These are phyloP conservation scores for Pelosia muscerda DNA, from an alignment of 2,888 invertebrate species.

Conservation along the genomic window DNA sequence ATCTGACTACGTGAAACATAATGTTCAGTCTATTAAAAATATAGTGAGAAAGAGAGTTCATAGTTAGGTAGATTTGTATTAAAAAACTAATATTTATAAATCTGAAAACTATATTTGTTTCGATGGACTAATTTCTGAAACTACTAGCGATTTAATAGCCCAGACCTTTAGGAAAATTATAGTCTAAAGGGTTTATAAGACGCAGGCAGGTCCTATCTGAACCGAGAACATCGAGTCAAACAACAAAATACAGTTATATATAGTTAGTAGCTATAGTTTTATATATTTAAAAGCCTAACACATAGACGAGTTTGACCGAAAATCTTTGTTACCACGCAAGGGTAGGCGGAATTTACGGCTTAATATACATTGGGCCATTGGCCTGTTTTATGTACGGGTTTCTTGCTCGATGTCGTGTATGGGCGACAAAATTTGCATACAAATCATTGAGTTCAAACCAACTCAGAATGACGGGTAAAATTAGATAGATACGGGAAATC, in stretches of 20 bases:
- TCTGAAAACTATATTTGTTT: too few relatives aligned
- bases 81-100: too few relatives aligned
- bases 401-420: constrained; percentile 25
- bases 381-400: constrained; percentile 33
- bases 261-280: neutral
- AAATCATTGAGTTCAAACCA: constrained; percentile 46
- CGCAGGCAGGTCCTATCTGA: neutral
- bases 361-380: constrained; percentile 31
- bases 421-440: constrained; percentile 43
- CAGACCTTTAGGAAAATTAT: too few relatives aligned
- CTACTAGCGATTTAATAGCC: too few relatives aligned
- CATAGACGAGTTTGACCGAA: neutral
- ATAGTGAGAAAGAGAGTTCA: too few relatives aligned
- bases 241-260: neutral
- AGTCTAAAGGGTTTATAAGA: too few relatives aligned
- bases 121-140: too few relatives aligned
- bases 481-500: constrained; percentile 39
- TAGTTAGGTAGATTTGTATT: too few relatives aligned
- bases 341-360: constrained; percentile 28
- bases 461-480: constrained; percentile 33
- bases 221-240: neutral
- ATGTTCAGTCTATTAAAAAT: too few relatives aligned
- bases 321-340: constrained; percentile 17
- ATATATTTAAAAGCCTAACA: neutral
- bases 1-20: too few relatives aligned